Evolutionary conservation across 2,113 vertebrate species (phyloP).

Genomic region (Corydoras maculifer): DNA sequence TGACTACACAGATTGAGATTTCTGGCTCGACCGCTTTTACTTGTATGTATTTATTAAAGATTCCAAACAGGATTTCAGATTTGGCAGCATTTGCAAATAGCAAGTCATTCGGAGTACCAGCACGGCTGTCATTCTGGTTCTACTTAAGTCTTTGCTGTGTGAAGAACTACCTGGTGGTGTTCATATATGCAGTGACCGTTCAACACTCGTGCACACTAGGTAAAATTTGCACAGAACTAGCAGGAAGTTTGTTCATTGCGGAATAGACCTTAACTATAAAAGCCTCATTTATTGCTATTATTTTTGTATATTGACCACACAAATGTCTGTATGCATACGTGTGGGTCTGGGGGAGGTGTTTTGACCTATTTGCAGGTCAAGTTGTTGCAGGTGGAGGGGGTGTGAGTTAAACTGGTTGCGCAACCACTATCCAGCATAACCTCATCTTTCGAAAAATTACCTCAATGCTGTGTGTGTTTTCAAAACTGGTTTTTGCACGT

Average conservation of each 20-base stretch:
- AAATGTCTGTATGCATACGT: background rate
- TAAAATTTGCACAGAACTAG: constrained; percentile 22
- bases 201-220: background rate
- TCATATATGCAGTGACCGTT: background rate
- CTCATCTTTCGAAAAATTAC: background rate
- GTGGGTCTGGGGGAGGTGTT: background rate
- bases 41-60: too few relatives aligned
- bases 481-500: constrained; percentile 6
- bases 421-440: too few relatives aligned
- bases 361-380: background rate
- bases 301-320: too few relatives aligned
- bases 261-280: background rate
- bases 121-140: too few relatives aligned
- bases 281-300: background rate
- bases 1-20: too few relatives aligned
- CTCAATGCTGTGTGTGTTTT: constrained; percentile 5
- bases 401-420: background rate
- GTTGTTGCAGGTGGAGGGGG: background rate
- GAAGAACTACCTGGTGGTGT: too few relatives aligned
- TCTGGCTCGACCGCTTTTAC: too few relatives aligned
- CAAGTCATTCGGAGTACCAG: too few relatives aligned
- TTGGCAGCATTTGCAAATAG: too few relatives aligned
- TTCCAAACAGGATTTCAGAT: too few relatives aligned
- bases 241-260: constrained; percentile 4
- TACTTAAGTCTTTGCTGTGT: too few relatives aligned